phyloP scores from a whole-genome alignment of 2,888 invertebrate species.

The Lamellibrachia satsuma region DNA sequence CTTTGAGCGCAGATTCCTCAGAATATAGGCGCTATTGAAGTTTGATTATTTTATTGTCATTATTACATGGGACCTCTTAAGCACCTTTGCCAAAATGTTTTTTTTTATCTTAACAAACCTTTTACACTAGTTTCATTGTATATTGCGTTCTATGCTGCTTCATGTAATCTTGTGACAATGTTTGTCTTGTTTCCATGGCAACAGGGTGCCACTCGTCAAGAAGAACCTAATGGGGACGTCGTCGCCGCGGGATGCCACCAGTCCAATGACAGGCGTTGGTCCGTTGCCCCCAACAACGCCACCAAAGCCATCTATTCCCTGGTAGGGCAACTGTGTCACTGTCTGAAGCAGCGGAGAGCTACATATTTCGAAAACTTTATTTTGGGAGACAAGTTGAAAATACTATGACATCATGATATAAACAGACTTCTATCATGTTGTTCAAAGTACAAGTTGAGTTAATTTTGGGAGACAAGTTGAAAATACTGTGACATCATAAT shows the following conservation, averaged over 20 bases:
- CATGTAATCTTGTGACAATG: no score
- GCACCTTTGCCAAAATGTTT: no score
- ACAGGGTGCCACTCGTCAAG: conserved; percentile 25
- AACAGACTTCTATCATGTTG: no score
- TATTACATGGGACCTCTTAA: no score
- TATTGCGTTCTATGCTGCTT: no score
- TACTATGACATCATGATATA: no score
- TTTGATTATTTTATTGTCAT: no score
- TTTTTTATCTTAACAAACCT: no score
- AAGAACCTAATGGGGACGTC: conserved; percentile 31
- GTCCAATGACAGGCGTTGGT: conserved; percentile 20
- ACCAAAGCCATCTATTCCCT: conserved; percentile 31
- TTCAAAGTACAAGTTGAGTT: neutral
- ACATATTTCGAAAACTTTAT: neutral
- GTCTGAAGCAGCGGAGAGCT: neutral
- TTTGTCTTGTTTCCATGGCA: neutral
- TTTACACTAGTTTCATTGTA: no score
- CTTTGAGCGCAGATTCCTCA: no score
- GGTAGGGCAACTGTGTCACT: conserved; percentile 18
- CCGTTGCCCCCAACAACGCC: conserved; percentile 18
- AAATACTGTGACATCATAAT: neutral
- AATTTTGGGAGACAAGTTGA: neutral
- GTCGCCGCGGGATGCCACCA: conserved; percentile 26
- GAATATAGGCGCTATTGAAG: no score
- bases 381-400: neutral